These are phyloP conservation scores for Gortyna flavago DNA, from an alignment of 2,888 invertebrate species.

Conservation along the genomic window DNA sequence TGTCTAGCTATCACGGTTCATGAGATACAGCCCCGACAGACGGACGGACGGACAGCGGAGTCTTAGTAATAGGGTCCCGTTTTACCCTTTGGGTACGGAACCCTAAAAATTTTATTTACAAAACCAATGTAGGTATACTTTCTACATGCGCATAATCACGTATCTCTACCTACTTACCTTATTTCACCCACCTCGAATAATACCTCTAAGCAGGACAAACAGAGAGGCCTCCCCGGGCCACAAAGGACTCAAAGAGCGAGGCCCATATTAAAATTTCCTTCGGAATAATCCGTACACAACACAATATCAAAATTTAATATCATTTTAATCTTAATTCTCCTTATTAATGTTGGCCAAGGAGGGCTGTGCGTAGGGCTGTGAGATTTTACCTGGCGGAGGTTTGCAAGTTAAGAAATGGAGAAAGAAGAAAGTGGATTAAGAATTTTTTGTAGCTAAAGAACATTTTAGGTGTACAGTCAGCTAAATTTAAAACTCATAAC, in stretches of 20 bases:
- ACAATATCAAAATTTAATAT: slow-evolving; percentile 90
- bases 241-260: slow-evolving; percentile 81
- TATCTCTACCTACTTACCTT: slow-evolving; percentile 38
- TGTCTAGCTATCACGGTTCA: too few species aligned
- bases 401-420: neutral
- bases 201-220: slow-evolving; percentile 59
- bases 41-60: too few species aligned
- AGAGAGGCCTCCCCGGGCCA: slow-evolving; percentile 60
- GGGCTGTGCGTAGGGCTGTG: slow-evolving; percentile 74
- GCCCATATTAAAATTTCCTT: slow-evolving; percentile 87
- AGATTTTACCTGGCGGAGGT: slow-evolving; percentile 39
- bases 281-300: slow-evolving; percentile 88
- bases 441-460: neutral
- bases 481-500: neutral
- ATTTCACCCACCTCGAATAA: slow-evolving; percentile 52
- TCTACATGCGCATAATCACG: slow-evolving; percentile 4
- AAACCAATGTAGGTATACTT: neutral
- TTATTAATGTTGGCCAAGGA: slow-evolving; percentile 88
- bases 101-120: neutral
- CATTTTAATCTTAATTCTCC: slow-evolving; percentile 90
- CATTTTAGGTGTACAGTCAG: neutral
- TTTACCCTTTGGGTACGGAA: too few species aligned
- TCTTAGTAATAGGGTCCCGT: too few species aligned
- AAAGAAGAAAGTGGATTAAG: neutral
- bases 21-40: too few species aligned